phyloP scores from a whole-genome alignment of 1,140 invertebrate genomes.

The Prorops nasuta region DNA sequence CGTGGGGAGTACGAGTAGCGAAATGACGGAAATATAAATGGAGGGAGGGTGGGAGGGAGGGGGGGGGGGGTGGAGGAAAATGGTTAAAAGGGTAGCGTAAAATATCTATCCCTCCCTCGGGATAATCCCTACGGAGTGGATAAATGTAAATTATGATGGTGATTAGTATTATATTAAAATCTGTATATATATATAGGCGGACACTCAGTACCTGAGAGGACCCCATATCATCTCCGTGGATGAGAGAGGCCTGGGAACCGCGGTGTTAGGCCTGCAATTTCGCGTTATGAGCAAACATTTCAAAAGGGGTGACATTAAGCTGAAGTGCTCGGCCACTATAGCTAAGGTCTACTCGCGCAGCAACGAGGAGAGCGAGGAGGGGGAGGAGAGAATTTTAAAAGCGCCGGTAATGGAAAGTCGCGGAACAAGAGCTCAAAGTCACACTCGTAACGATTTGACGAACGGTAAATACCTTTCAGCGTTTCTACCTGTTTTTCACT shows the following conservation, averaged over 20 bases:
- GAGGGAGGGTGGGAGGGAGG: not conserved
- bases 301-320: conserved; percentile 76
- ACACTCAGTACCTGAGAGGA: conserved; percentile 54
- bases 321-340: conserved; percentile 85
- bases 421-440: conserved; percentile 56
- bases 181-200: conserved; percentile 51
- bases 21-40: not conserved
- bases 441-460: conserved; percentile 32
- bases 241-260: conserved; percentile 66
- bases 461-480: conserved; percentile 24
- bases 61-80: too few relatives aligned
- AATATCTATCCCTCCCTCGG: too few relatives aligned
- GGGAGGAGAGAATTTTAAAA: conserved; percentile 62
- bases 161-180: too few relatives aligned
- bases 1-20: too few relatives aligned
- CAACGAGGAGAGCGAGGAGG: conserved; percentile 80
- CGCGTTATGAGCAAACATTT: conserved; percentile 75
- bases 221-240: conserved; percentile 36
- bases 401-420: conserved; percentile 66
- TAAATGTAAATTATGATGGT: too few relatives aligned
- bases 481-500: not conserved
- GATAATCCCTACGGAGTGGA: too few relatives aligned
- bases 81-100: too few relatives aligned
- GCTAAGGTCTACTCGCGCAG: conserved; percentile 78
- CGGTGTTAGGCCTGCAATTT: conserved; percentile 71